Base-by-base conservation (phyloP, 1,140 invertebrate species). In the Caenorhabditis tropicalis region DNA sequence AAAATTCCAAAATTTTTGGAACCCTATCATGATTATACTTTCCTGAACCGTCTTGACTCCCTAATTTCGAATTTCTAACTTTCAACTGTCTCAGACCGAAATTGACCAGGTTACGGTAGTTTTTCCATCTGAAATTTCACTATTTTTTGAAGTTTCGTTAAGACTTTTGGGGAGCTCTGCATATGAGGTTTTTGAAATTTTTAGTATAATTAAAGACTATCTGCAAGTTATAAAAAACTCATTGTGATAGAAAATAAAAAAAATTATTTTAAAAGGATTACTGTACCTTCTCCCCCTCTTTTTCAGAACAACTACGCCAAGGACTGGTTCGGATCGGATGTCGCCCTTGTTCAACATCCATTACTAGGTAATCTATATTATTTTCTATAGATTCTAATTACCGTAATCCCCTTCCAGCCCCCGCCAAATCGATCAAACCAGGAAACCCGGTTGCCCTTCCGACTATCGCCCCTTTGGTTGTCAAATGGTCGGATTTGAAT, bases 311-410 rank as follows among this genome's bases (percentile, higher is more conserved):
- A 88, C 39, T 88, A 88, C 53, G 86, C 87, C 31, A 82, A 83
- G n/a, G 87, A 87, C 29, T 88, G 85, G 81, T 87, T 87, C 16
- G 86, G 86, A 27, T 81, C 87, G 15, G 87, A 88, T 49, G 86
- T 88, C 0, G 87, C 87, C 10, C 85, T 85, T 12, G 81, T 88
- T 24, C 87, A 88, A 56, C 60, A 82, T 39, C 87, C 87, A 48
- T 53, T 88, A 15, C 21, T 84, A 36, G 83, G 83, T 84, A 36
- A 79, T 39, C 29, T 21, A n/a, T 27, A 21, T 7, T 29, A 21
- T 43, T 48, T 24, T n/a, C 24, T 49, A 60, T 56, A 27, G n/a
- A 51, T 19, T n/a, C 15, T 6, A 51, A 51, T n/a, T n/a, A n/a
- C n/a, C 15, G 0, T n/a, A 51, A 27, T 7, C 21, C 21, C 10